phyloP scores from a whole-genome alignment of 2,797 vertebrate species.

The Rhinoraja longicauda region DNA sequence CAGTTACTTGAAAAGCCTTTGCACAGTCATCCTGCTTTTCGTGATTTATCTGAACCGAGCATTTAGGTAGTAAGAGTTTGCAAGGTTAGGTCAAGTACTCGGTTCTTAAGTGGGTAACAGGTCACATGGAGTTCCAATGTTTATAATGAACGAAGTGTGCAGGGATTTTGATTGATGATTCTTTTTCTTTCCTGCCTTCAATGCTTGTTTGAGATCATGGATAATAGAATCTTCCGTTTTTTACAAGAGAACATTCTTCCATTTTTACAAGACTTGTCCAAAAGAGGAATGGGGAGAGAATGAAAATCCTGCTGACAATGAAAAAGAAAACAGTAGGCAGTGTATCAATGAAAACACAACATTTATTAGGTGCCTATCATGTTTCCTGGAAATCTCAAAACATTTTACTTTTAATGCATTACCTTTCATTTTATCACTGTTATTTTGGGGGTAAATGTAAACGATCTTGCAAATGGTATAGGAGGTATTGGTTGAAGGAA shows the following conservation, averaged over 20 bases:
- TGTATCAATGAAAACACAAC: neutral
- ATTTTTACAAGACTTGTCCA: no score
- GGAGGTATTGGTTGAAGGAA: neutral
- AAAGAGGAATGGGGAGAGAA: neutral
- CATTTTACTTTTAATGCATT: neutral
- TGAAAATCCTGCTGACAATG: neutral
- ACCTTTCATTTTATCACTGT: conserved; percentile 3
- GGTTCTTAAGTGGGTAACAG: conserved; percentile 24
- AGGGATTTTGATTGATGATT: conserved; percentile 25
- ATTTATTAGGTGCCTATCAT: neutral
- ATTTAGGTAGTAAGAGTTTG: neutral
- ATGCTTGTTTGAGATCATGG: neutral
- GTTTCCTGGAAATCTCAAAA: conserved; percentile 12
- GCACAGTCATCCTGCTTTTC: conserved; percentile 3
- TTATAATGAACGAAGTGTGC: neutral
- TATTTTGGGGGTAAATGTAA: neutral
- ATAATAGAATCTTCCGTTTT: neutral
- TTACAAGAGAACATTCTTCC: neutral
- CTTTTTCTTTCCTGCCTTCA: neutral
- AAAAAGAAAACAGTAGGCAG: neutral
- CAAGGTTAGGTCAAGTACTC: conserved; percentile 12
- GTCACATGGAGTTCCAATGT: neutral
- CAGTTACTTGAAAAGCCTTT: neutral
- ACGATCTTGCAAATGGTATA: neutral
- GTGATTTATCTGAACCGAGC: neutral